A percentile compares a stretch with the other conserved stretches of the same genome.
Conservation (phyloP, 2,113 vertebrate species). For the Tupaia tana region DNA sequence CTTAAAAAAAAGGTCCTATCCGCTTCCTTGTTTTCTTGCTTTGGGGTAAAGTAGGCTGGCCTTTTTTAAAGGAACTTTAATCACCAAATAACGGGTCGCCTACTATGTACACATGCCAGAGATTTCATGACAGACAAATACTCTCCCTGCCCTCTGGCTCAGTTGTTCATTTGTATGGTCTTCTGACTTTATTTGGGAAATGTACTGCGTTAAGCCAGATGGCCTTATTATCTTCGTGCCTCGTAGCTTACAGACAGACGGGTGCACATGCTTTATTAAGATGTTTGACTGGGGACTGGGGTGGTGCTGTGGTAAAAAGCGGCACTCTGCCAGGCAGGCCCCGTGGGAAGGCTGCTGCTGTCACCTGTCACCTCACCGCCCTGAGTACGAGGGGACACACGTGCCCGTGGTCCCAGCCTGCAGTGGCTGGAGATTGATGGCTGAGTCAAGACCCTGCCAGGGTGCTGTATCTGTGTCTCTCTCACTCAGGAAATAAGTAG, state of each 20-base stretch:
- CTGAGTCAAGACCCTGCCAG: too few relatives aligned
- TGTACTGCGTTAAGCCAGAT: background rate
- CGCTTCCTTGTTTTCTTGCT: background rate
- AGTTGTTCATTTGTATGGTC: background rate
- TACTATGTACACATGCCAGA: background rate
- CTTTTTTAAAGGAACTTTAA: background rate
- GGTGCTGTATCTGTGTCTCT: too few relatives aligned
- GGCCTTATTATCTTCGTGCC: background rate
- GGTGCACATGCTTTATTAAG: background rate
- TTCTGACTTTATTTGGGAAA: background rate
- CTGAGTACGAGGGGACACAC: too few relatives aligned
- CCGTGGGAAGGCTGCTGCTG: too few relatives aligned
- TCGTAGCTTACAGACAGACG: background rate
- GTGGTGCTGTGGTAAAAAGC: too few relatives aligned
- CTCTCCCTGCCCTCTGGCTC: background rate
- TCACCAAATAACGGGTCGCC: background rate
- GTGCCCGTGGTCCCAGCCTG: too few relatives aligned
- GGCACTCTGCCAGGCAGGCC: too few relatives aligned
- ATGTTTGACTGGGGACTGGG: background rate
- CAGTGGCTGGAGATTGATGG: too few relatives aligned
- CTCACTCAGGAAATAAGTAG: too few relatives aligned
- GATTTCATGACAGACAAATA: background rate
- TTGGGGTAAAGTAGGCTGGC: background rate
- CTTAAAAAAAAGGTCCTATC: background rate
- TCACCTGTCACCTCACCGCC: too few relatives aligned